Base-by-base conservation (phyloP, 2,888 invertebrate species). In the Bembecia ichneumoniformis region DNA sequence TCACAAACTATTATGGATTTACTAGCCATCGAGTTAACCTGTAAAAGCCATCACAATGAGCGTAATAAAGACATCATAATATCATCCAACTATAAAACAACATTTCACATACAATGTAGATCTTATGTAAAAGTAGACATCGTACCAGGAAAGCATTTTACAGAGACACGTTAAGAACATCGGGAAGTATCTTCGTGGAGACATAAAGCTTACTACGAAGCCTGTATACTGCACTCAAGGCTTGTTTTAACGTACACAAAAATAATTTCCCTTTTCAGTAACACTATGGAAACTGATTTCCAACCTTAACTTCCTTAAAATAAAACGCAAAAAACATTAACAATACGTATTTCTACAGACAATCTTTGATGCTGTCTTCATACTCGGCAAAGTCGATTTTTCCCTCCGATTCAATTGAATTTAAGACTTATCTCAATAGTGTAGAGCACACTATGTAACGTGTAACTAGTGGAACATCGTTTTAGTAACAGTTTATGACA, bases 101-200 rank as follows among this genome's bases (percentile, higher is more conserved):
- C 40, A 13, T 53, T 54, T 58, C 54, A 56, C 57, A 63, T 65
- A 65, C 64, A 66, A 60, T 65, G 58, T 62, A 55, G 52, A 55
- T 60, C 62, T 60, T 57, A 58, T 58, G 51, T 58, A 59, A 58
- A 54, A 50, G 55, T 56, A 56, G 55, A 63, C 56, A 54, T 53
- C 62, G 62, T 67, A 71, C 73, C 61, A 67, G 66, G 68, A 77
- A 80, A 75, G 66, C 74, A 77, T 80, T 82, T 82, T 79, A 79
- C 76, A 63, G 66, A 64, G 75, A 74, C 75, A 64, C 75, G 68
- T 66, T 82, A 82, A 82, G 80, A 63, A 74, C 79, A 78, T 77
- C 73, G 68, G 28, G 64, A 67, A 66, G 66, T 72, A 72, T 74
- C 74, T 66, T 69, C 65, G 65, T 58, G 60, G 67, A 67, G 75